phyloP scores from a whole-genome alignment of 2,888 invertebrate genomes.

The Pollenia amentaria region DNA sequence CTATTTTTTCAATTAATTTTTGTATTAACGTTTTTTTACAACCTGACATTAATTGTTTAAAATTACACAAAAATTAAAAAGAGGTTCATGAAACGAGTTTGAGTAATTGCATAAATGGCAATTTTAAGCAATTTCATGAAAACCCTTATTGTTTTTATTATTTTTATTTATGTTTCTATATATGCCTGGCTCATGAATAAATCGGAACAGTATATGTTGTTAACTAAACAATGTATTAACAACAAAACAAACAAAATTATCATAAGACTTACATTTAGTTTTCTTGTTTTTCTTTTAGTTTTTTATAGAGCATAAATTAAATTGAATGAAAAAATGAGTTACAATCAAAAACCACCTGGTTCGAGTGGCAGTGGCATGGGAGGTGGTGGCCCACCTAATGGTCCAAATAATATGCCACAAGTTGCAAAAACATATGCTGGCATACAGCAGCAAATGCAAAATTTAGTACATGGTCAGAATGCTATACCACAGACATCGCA shows the following conservation, averaged over 20 bases:
- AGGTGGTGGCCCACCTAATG: constrained; percentile 77
- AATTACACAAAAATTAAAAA: too few species aligned
- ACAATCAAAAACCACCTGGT: constrained; percentile 79
- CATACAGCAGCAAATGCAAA: constrained; percentile 81
- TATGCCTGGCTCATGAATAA: constrained; percentile 39
- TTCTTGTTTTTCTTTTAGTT: constrained; percentile 9
- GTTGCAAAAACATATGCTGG: constrained; percentile 79
- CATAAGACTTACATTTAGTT: not conserved
- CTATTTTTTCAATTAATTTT: too few species aligned
- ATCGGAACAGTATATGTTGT: not conserved
- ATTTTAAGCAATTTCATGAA: not conserved
- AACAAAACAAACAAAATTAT: constrained; percentile 6
- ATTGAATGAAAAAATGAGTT: constrained; percentile 77
- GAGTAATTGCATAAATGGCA: too few species aligned
- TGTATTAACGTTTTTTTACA: too few species aligned
- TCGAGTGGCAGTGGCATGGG: constrained; percentile 77
- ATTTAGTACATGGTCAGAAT: constrained; percentile 79
- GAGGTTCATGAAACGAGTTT: too few species aligned
- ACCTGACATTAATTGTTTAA: too few species aligned
- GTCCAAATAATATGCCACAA: constrained; percentile 78
- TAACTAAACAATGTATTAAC: constrained; percentile 18
- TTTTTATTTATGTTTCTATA: constrained; percentile 15
- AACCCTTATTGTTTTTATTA: constrained; percentile 43
- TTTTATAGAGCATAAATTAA: constrained; percentile 41
- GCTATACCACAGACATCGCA: constrained; percentile 78